Conservation (phyloP, 92 coral and sea anemone species). For the Phenganax stokvisi region DNA sequence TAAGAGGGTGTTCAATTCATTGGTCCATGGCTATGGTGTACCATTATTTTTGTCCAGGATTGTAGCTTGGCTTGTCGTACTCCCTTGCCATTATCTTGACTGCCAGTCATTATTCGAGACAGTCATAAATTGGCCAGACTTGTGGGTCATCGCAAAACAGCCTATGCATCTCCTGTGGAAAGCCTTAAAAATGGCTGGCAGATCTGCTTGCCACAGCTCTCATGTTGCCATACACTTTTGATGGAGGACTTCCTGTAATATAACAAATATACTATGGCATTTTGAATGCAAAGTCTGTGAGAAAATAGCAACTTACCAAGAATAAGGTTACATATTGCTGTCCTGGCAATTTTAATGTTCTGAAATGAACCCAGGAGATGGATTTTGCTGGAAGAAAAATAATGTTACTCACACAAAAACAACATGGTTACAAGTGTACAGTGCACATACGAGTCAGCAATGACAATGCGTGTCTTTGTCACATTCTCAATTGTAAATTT, state of each 20-base stretch:
- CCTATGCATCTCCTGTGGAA: too few relatives aligned
- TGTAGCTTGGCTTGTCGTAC: too few relatives aligned
- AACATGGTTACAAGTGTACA: not conserved
- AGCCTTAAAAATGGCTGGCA: slow-evolving; percentile 68
- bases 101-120: too few relatives aligned
- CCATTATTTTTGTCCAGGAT: too few relatives aligned
- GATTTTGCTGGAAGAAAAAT: slow-evolving; percentile 63
- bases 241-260: slow-evolving; percentile 85
- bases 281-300: not conserved
- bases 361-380: slow-evolving; percentile 94
- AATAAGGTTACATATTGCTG: slow-evolving; percentile 91
- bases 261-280: not conserved
- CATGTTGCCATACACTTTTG: slow-evolving; percentile 96
- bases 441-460: slow-evolving; percentile 88
- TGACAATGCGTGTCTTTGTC: slow-evolving; percentile 91
- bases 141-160: too few relatives aligned
- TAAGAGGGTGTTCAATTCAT: too few relatives aligned
- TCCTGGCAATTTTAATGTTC: slow-evolving; percentile 91
- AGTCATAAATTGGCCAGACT: too few relatives aligned
- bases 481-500: slow-evolving; percentile 97
- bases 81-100: too few relatives aligned
- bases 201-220: slow-evolving; percentile 93
- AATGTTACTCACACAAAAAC: not conserved
- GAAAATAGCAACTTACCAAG: slow-evolving; percentile 1
- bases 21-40: too few relatives aligned